Base-by-base conservation (phyloP, 2,888 invertebrate genomes). In the Amblyjoppa fuscipennis region DNA sequence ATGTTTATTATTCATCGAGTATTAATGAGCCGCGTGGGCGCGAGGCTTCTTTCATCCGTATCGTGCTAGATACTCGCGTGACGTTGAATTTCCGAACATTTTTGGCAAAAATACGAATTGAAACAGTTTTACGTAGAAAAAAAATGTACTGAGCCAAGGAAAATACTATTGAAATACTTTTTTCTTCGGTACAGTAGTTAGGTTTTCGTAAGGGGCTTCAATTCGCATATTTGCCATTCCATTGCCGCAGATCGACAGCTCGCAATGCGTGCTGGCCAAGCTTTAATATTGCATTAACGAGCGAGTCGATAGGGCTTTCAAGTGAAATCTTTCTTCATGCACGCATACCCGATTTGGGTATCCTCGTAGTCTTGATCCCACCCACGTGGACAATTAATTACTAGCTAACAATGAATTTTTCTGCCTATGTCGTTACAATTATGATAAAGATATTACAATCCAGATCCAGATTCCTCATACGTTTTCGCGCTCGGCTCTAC, bases 371-470 rank as follows among this genome's bases (percentile, higher is more conserved):
- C 53, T 70, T 56, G 59, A 38, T 74, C 38, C 49, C 75, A 87
- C 78, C 82, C 85, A 87, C 70, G 83, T 81, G 81, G 84, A 87
- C 85, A 88, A 90, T 91, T 91, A 90, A 90, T 91, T 88, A 89
- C 86, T 90, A 91, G 76, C 89, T 90, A 90, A 90, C 87, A 83
- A 90, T 89, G 85, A 87, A 89, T 89, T 81, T 76, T 83, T 84
- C 85, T 87, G 87, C 34, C 51, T 77, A 51, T 51, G 45, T 74
- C 53, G 73, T 87, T 88, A 86, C 86, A 88, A 85, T 89, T 87
- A 89, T 74, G 85, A 74, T 82, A 87, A 88, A 87, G 86, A 87
- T 85, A 81, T 88, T 88, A 88, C 77, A 87, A 88, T 87, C 77
- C 82, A 77, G 85, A 88, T 89, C 77, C 85, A 85, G 76, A 66